Evolutionary conservation across 2,113 vertebrate genomes (phyloP).

Genomic region (Rhea pennata): DNA sequence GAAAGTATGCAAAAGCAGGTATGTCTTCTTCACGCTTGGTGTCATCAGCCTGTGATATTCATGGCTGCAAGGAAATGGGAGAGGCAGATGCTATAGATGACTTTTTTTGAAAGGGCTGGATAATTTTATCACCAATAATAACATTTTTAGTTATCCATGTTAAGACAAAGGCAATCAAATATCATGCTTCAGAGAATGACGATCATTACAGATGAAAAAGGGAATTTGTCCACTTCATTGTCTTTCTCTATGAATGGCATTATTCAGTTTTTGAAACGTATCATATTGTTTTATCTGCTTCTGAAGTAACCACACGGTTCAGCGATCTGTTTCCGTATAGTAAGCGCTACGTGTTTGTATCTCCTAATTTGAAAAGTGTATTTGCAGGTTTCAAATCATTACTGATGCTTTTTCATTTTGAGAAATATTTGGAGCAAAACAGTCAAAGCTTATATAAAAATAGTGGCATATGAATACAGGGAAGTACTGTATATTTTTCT

Average conservation of each 20-base stretch:
- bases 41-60: neutral
- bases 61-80: neutral
- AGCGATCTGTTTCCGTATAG: neutral
- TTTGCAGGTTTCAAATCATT: neutral
- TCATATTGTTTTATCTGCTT: neutral
- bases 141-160: neutral
- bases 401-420: neutral
- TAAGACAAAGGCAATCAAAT: constrained; percentile 12
- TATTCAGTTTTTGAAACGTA: neutral
- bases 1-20: neutral
- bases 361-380: neutral
- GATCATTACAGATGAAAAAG: neutral
- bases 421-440: neutral
- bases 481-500: neutral
- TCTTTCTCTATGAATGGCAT: neutral
- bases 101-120: neutral
- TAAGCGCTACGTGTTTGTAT: rapidly evolving
- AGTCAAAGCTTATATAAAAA: neutral
- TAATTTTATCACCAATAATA: neutral
- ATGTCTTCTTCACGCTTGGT: neutral
- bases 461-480: rapidly evolving
- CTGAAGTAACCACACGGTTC: neutral
- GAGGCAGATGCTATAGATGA: neutral
- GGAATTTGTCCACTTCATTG: neutral
- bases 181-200: neutral